These are phyloP conservation scores for Nomada lathburiana DNA, from an alignment of 2,888 invertebrate genomes.

Conservation along the genomic window DNA sequence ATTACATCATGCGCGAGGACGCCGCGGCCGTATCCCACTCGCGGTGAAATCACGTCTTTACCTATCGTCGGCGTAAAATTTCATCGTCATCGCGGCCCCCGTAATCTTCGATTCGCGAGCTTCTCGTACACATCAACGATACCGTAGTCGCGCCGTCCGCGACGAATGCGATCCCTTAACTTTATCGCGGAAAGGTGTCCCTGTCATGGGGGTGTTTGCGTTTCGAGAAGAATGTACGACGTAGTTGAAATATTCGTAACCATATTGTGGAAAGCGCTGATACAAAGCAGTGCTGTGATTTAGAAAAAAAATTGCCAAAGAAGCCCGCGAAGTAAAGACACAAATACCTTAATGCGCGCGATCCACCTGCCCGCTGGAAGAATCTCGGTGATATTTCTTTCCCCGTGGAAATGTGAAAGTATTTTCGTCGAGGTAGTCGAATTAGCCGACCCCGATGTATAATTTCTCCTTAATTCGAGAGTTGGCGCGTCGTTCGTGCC, in stretches of 20 bases:
- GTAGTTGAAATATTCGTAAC: too few species aligned
- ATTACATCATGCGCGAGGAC: conserved; percentile 51
- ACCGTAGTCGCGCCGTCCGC: neutral
- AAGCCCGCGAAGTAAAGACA: too few species aligned
- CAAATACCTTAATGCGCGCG: neutral
- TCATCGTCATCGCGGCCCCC: neutral
- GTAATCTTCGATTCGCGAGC: conserved; percentile 38
- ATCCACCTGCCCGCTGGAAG: neutral
- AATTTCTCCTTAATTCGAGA: neutral
- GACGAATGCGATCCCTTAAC: neutral
- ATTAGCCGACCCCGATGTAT: conserved; percentile 30
- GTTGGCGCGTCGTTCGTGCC: neutral
- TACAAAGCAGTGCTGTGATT: too few species aligned
- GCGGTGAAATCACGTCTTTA: conserved; percentile 39
- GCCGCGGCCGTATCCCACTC: conserved; percentile 12
- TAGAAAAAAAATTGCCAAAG: too few species aligned
- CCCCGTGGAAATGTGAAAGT: conserved; percentile 33
- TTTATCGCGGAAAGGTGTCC: neutral
- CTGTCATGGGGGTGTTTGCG: too few species aligned
- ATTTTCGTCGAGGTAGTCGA: conserved; percentile 40
- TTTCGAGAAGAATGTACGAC: too few species aligned
- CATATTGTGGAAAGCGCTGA: too few species aligned
- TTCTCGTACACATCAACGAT: conserved; percentile 25
- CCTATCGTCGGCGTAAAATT: conserved; percentile 1
- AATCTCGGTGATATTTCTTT: neutral